Conservation (phyloP, 2,888 invertebrate genomes). For the Cacoxenus indagator region DNA sequence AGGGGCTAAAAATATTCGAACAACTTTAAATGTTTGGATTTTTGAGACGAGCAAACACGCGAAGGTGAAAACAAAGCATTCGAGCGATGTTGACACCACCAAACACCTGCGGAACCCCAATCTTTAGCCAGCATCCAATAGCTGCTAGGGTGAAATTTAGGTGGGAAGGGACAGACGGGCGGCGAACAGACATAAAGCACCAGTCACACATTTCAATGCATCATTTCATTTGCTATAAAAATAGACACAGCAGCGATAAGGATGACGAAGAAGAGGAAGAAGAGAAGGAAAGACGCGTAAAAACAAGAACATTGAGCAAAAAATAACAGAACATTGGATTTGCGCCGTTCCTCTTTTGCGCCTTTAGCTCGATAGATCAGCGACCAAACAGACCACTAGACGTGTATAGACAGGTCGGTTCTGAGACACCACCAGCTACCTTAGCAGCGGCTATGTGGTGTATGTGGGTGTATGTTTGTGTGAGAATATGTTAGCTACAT, state of each 20-base stretch:
- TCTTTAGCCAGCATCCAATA: not conserved
- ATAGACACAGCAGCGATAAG: slow-evolving; percentile 12
- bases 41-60: too few relatives aligned
- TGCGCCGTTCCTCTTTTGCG: not conserved
- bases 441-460: not conserved
- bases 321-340: not conserved
- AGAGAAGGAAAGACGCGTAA: too few relatives aligned
- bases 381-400: not conserved
- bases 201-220: slow-evolving; percentile 14
- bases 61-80: too few relatives aligned
- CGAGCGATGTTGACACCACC: too few relatives aligned
- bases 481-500: slow-evolving; percentile 6
- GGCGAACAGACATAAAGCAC: not conserved
- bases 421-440: not conserved
- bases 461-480: not conserved
- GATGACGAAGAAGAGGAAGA: not conserved
- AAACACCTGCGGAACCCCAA: slow-evolving; percentile 8
- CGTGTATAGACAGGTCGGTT: not conserved
- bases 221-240: slow-evolving; percentile 17
- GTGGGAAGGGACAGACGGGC: not conserved
- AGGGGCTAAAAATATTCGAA: not conserved
- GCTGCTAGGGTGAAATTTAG: not conserved
- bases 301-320: too few relatives aligned
- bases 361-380: not conserved
- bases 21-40: not conserved